Evolutionary conservation across 2,888 invertebrate species (phyloP).

Genomic region (Ornithoptera priamus): DNA sequence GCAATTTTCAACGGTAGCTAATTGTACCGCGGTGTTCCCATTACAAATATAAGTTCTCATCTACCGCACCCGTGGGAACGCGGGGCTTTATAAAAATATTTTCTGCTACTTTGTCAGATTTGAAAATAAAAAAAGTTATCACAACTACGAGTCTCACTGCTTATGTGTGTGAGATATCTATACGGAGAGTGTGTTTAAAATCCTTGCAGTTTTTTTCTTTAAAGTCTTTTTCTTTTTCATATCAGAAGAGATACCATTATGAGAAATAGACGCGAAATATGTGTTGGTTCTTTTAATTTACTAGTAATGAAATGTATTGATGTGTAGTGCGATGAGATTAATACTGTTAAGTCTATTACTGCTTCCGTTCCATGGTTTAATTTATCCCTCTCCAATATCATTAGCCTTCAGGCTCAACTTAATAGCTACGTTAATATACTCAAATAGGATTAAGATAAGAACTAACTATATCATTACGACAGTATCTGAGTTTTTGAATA

Average conservation of each 20-base stretch:
- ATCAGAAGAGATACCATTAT: neutral
- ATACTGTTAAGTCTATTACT: neutral
- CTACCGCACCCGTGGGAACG: constrained; percentile 58
- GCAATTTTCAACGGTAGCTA: constrained; percentile 63
- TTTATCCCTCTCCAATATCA: neutral
- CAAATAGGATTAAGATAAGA: neutral
- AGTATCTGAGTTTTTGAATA: neutral
- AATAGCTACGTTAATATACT: neutral
- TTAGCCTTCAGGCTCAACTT: neutral
- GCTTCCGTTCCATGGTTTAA: neutral
- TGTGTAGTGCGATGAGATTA: neutral
- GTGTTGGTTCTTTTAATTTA: neutral
- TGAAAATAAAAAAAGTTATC: constrained; percentile 46
- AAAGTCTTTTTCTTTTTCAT: neutral
- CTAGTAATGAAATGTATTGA: neutral
- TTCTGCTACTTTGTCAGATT: constrained; percentile 56
- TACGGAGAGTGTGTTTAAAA: neutral
- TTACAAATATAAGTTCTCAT: constrained; percentile 62
- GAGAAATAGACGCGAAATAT: too few species aligned
- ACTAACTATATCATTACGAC: neutral
- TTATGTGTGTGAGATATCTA: constrained; percentile 20
- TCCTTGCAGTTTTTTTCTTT: neutral
- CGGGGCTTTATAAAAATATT: constrained; percentile 42
- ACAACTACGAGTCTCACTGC: constrained; percentile 37
- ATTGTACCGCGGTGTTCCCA: constrained; percentile 58